Percentiles rank a stretch among this genome's conserved stretches.
Conservation (phyloP, 2,888 invertebrate genomes). For the Horisme vitalbata region DNA sequence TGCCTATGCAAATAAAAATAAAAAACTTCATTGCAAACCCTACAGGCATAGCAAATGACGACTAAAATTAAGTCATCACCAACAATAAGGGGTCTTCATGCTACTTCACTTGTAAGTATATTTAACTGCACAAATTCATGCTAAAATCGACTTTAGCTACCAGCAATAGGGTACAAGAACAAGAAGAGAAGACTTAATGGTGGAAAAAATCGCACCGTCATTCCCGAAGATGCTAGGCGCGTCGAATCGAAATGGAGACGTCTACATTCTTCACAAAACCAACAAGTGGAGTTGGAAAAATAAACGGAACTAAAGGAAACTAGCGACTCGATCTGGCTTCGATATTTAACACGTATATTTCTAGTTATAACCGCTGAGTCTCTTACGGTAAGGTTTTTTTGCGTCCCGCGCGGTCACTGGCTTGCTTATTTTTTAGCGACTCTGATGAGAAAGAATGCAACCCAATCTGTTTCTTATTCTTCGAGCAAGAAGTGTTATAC, state of each 20-base stretch:
- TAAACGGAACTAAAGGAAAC: slow-evolving; percentile 40
- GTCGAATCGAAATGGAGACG: slow-evolving; percentile 75
- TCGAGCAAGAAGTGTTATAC: too few relatives aligned
- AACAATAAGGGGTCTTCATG: slow-evolving; percentile 62
- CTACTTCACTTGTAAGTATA: slow-evolving; percentile 51
- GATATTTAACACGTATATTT: background rate
- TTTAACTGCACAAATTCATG: slow-evolving; percentile 27
- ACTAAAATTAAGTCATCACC: slow-evolving; percentile 73
- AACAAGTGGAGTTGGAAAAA: slow-evolving; percentile 62
- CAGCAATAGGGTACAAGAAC: background rate
- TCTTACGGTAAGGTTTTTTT: too few relatives aligned
- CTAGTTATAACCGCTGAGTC: too few relatives aligned
- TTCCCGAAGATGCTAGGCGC: slow-evolving; percentile 60
- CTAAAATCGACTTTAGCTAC: slow-evolving; percentile 26
- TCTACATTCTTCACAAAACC: slow-evolving; percentile 75
- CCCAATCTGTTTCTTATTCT: too few relatives aligned
- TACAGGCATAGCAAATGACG: slow-evolving; percentile 64
- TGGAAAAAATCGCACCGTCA: slow-evolving; percentile 74
- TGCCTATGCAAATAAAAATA: slow-evolving; percentile 20
- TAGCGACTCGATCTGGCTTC: background rate
- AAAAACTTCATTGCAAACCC: slow-evolving; percentile 45
- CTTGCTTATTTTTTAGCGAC: too few relatives aligned
- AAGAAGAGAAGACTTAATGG: slow-evolving; percentile 43
- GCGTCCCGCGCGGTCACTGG: too few relatives aligned
- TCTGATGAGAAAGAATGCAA: too few relatives aligned